Evolutionary conservation across 2,888 invertebrate genomes (phyloP), one percentile per base, ranked within the genome.

Genomic region (Phasia obesa): DNA sequence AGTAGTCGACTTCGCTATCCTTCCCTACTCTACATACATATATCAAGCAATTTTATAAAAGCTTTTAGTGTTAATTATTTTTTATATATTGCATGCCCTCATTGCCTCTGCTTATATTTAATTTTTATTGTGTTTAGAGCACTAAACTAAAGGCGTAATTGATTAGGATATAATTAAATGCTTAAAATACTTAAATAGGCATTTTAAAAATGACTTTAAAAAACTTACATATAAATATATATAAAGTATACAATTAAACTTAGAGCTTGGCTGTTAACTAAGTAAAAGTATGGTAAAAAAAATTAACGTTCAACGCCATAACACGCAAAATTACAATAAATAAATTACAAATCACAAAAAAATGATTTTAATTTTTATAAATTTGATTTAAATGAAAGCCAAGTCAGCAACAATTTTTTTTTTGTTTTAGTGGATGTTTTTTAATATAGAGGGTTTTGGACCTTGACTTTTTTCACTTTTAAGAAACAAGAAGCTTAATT

Each of bases 131-230:
- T 57, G 21, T n/a, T n/a, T n/a, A n/a, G n/a, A n/a, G n/a, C 64
- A 57, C 21, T 57, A 69, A 74, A 64, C 55, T 51, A 59, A 64
- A 78, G 78, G 74, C 78, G 78, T 70, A 74, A 82, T 82, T 62
- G 73, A 67, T 78, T 69, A 78, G 78, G 74, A 82, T 82, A 78
- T 73, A 70, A 77, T 77, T 70, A 77, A 69, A 77, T 77, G 69
- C 69, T 57, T 67, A 27, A 55, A 51, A 75, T 38, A 21, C 51
- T 64, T 55, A 27, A 38, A 19, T 53, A 59, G 51, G 31, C 49
- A 70, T 69, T 67, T 69, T 51, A n/a, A 57, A 55, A 55, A 7
- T 13, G 15, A 42, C 6, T 2, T 38, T 38, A 4, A 38, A 38
- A 38, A 38, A 38, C 7, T n/a, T n/a, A n/a, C 13, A 42, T 38